Base-by-base conservation (phyloP, 1,140 invertebrate genomes). In the Trigoniulus corallinus region DNA sequence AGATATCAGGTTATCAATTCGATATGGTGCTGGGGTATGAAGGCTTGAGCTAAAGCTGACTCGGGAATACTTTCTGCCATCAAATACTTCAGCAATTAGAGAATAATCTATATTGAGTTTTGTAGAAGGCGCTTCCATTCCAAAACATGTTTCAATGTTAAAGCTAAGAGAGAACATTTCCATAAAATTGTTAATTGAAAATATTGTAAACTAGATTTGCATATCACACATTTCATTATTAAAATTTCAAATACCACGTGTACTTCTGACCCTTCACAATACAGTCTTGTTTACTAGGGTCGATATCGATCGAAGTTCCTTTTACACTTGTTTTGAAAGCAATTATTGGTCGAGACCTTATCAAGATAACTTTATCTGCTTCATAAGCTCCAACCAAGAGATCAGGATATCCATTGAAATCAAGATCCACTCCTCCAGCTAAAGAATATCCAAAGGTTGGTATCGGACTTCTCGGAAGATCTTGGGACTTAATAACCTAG, bases 391-490 rank as follows among this genome's bases (percentile, higher is more conserved):
- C 91, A 24, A 89, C 74, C 20, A 93, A 70, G 53, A 95, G 69
- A 73, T 95, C 91, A 0, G 88, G 84, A 69, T 95, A 96, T 13
- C 81, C 82, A 67, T 96, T 95, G 20, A 73, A 67, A 67, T 96
- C 92, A 61, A 96, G 73, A 68, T 96, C 91, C 10, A 87, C 69
- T 27, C 85, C 86, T 49, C 88, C 88, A 55, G 82, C 82, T 18
- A 96, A 66, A 0, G 88, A 88, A 64, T 88, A 88, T 3, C 91
- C 91, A 59, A 95, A 88, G 0, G 86, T 89, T 50, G 64, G 54
- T 41, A 43, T 63, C 41, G 72, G 62, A 7, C 61, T 54, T 12
- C 23, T 56, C 55, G 21, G 57, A 52, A 59, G 51, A 29, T 59
- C 51, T 13, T 53, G 52, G 7, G 60, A 53, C 34, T 44, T 40